Percentiles rank a stretch among this genome's conserved stretches.
Evolutionary conservation across 2,888 invertebrate species (phyloP).

Genomic region (Zygogramma bicolorata): DNA sequence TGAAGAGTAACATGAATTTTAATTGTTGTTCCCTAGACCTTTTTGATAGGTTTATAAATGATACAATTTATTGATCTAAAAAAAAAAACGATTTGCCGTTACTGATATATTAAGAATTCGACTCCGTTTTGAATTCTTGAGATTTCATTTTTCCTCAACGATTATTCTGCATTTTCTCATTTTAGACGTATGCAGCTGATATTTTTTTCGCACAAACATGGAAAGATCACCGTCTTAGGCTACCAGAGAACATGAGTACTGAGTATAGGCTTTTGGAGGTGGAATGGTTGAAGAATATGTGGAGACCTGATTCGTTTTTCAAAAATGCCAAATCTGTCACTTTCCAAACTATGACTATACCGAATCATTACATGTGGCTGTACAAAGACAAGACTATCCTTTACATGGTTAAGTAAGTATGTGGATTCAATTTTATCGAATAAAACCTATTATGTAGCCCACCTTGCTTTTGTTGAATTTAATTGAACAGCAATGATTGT

Average conservation of each 20-base stretch:
- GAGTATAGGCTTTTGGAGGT: slow-evolving; percentile 90
- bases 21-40: too few relatives aligned
- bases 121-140: too few relatives aligned
- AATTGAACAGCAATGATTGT: too few relatives aligned
- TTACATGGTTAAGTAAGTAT: slow-evolving; percentile 90
- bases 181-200: slow-evolving; percentile 88
- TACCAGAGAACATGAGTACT: slow-evolving; percentile 93
- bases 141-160: too few relatives aligned
- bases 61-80: too few relatives aligned
- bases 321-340: slow-evolving; percentile 94
- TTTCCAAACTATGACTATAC: slow-evolving; percentile 95
- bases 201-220: slow-evolving; percentile 95
- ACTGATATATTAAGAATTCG: too few relatives aligned
- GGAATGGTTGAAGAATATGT: slow-evolving; percentile 92
- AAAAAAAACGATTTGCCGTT: too few relatives aligned
- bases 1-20: too few relatives aligned
- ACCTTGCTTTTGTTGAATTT: too few relatives aligned
- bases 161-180: slow-evolving; percentile 45
- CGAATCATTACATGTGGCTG: slow-evolving; percentile 93
- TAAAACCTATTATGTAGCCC: too few relatives aligned
- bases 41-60: too few relatives aligned
- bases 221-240: slow-evolving; percentile 87
- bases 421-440: slow-evolving; percentile 55
- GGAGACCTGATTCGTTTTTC: slow-evolving; percentile 94
- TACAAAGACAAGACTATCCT: slow-evolving; percentile 88